Conservation (phyloP, 2,888 invertebrate genomes). For the Xestia rhomboidea region DNA sequence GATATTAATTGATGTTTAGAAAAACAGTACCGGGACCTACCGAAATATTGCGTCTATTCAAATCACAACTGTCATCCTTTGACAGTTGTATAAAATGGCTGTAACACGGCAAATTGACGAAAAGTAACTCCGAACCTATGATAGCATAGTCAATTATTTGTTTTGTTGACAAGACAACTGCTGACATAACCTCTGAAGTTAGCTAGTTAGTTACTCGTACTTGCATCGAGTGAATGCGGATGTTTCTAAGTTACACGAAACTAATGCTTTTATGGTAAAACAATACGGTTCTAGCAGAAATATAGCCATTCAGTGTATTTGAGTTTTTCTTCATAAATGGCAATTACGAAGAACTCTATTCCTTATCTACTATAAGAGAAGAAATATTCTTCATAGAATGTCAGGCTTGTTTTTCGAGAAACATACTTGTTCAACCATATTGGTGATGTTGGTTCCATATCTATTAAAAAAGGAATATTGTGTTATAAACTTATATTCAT, state of each 20-base stretch:
- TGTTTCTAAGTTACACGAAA: background rate
- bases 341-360: background rate
- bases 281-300: background rate
- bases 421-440: background rate
- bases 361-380: background rate
- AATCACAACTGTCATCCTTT: background rate
- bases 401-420: background rate
- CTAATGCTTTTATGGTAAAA: background rate
- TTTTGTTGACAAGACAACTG: background rate
- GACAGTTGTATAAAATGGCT: background rate
- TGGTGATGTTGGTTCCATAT: background rate
- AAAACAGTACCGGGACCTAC: background rate
- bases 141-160: background rate
- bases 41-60: background rate
- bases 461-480: background rate
- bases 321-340: background rate
- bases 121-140: background rate
- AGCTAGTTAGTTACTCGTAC: background rate
- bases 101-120: background rate
- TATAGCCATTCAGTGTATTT: background rate
- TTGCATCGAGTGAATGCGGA: too few species aligned
- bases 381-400: background rate
- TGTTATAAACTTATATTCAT: too few species aligned
- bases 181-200: background rate
- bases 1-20: background rate